Base-by-base conservation (phyloP, 2,797 vertebrate species). In the Limosa lapponica region DNA sequence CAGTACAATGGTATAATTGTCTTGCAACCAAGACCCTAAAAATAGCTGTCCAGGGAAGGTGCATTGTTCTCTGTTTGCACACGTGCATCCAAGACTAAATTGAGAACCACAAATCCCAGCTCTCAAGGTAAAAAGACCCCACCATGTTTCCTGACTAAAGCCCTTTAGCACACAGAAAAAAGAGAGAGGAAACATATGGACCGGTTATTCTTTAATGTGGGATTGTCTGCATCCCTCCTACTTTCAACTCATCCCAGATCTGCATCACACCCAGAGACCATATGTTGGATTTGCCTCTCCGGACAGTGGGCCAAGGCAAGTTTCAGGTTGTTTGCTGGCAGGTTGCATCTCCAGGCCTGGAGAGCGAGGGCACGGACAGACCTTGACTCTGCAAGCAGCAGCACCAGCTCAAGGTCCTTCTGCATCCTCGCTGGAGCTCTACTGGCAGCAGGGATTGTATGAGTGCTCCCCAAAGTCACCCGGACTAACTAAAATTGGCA, bases 121-220 rank as follows among this genome's bases (percentile, higher is more conserved):
- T 87, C 83, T 49, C 59, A 71, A 71, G 74, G 90, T 75, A 69
- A 71, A 84, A 79, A 67, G 86, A 72, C 32, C 54, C 23, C 78
- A 28, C 17, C 41, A 13, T 2, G 4, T 77, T 97, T 97, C 95
- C 95, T 97, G 95, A 43, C 46, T 54, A 18, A 58, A 74, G 71
- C 71, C 81, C 61, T 92, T 87, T 6, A 65, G 41, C 64, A n/a
- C 8, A 14, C 15, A 69, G 83, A 64, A 82, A 83, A 83, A 77
- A 64, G 71, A 80, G 88, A 93, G 88, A 92, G 96, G 94, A 96
- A 96, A 95, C 96, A 96, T 85, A 95, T 89, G 96, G 96, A 58
- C 39, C 8, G 34, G 52, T 32, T 77, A 67, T 74, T 95, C 86
- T 90, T 87, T 92, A 84, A 93, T 79, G 90, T 94, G 90, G 88